Base-by-base conservation (phyloP, 2,888 invertebrate genomes). In the Microchrysa polita region DNA sequence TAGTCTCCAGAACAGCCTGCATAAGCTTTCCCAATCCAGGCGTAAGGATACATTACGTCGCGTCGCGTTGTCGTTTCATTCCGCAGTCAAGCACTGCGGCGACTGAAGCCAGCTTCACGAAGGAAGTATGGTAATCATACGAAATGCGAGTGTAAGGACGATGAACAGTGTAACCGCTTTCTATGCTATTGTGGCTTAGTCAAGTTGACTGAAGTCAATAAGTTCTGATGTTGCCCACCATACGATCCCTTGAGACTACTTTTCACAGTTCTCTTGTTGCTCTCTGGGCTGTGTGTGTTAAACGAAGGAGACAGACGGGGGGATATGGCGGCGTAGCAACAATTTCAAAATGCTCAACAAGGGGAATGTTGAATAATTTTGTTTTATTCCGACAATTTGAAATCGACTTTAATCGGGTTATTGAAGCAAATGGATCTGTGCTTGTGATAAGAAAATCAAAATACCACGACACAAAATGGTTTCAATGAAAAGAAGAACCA, bases 341-440 rank as follows among this genome's bases (percentile, higher is more conserved):
- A 48, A 48, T 48, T 48, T 48, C 5, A n/a, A 10, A 48, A 48
- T 48, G 48, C 48, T 48, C 48, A 48, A 48, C 48, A 48, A 12
- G 48, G 27, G 48, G 48, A 48, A 48, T 48, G 48, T 48, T 48
- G 12, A 48, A n/a, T n/a, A 48, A n/a, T 48, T n/a, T 12, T 48
- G 16, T 48, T 48, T n/a, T 48, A 48, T 48, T 48, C 16, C 48
- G 48, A 48, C 48, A 12, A 48, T 48, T 48, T 48, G 48, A 12
- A n/a, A 48, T 48, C 48, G 48, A 48, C 48, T 48, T 48, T 48
- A 48, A 48, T 48, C 14, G 48, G 48, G 48, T 48, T 48, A 48
- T 48, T 12, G 48, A 12, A 48, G 48, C 12, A 10, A 48, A 48
- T n/a, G 48, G 16, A 48, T 48, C 48, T 7, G n/a, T n/a, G 10